These are phyloP conservation scores for Orientallactaga bullata DNA, from an alignment of 2,113 vertebrate species.

Conservation along the genomic window DNA sequence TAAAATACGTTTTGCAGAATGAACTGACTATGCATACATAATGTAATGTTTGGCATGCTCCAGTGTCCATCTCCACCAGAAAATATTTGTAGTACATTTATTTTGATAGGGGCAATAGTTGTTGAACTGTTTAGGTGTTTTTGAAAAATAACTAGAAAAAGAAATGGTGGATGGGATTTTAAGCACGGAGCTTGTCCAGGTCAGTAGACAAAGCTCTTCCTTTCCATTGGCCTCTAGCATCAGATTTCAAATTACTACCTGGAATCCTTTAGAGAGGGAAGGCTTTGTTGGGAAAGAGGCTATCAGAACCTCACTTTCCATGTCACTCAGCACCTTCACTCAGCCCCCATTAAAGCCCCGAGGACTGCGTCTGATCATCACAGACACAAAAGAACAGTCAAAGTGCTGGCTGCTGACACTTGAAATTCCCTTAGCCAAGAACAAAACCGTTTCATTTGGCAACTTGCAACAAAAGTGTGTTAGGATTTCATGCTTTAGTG, in stretches of 20 bases:
- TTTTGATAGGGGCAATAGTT: not conserved
- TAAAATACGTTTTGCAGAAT: not conserved
- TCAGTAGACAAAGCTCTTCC: not conserved
- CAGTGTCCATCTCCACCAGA: not conserved
- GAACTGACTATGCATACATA: not conserved
- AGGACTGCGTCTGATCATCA: not conserved
- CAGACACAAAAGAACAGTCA: not conserved
- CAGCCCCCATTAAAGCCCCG: not conserved
- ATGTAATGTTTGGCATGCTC: not conserved
- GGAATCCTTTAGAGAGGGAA: not conserved
- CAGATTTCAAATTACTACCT: not conserved
- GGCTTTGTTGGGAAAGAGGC: not conserved
- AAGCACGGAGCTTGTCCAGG: too few relatives aligned
- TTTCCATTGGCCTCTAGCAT: not conserved
- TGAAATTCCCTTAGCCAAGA: constrained; percentile 17
- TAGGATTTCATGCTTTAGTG: not conserved
- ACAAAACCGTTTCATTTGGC: not conserved
- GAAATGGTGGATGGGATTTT: not conserved
- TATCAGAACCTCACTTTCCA: not conserved
- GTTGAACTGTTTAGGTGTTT: not conserved
- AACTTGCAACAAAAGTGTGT: not conserved
- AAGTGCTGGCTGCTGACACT: not conserved
- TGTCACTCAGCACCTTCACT: fast-evolving
- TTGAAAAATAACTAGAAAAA: not conserved
- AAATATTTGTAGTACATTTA: fast-evolving